Evolutionary conservation across 30 jellyfish, hydroid and myxozoan genomes (phyloP), one percentile per base, ranked within the genome.

Genomic region (Sanderia malayensis): DNA sequence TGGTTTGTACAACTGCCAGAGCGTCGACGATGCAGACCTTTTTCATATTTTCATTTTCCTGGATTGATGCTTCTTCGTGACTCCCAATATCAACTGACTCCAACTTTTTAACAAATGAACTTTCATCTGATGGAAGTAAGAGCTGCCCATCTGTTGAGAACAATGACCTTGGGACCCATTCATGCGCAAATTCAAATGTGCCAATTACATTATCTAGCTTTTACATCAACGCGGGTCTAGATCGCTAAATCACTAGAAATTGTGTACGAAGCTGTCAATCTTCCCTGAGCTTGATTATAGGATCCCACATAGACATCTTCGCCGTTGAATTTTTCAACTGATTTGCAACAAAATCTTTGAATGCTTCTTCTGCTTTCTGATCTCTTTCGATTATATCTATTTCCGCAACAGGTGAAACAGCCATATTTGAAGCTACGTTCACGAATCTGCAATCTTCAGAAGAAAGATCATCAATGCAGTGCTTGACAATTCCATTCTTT

Each of bases 91-190:
- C 74, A 62, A 62, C 74, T 17, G 55, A 26, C 57, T 62, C 74
- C 58, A 62, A 24, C 57, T 23, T 17, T 11, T 62, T 62, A 22
- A 62, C 57, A 62, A 62, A 62, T 33, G 74, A 33, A 18, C 55
- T 62, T 62, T 62, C 30, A 30, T 62, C 74, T 24, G 58, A 11
- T 24, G 74, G 74, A 19, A 62, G 24, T 24, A 31, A 30, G 25
- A 67, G 80, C 53, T 34, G 66, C 22, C 80, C 80, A 67, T 67
- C 80, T 67, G 66, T 1, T n/a, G 80, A 67, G 53, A 67, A 67
- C 80, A 67, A 34, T 44, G 80, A 67, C 26, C 67, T 37, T 1
- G 80, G 67, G 47, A 67, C 37, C n/a, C n/a, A n/a, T n/a, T n/a
- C n/a, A 22, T 44, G 23, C 37, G 80, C 37, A 55, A 67, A 67